phyloP scores from a whole-genome alignment of 2,888 invertebrate genomes.

The Orchesella flavescens region DNA sequence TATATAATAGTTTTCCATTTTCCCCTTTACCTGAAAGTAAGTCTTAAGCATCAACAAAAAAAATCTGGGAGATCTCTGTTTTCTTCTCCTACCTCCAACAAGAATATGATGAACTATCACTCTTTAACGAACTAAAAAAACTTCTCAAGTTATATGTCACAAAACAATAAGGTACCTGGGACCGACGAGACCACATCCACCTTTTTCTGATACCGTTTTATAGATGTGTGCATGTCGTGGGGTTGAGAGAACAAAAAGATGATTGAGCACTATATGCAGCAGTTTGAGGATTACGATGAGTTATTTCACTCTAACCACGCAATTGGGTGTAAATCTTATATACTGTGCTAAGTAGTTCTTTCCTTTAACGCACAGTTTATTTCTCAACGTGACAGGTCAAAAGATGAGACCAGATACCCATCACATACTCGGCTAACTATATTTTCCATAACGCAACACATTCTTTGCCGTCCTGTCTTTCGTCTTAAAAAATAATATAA shows the following conservation, averaged over 20 bases:
- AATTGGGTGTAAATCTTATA: constrained; percentile 4
- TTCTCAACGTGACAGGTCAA: constrained; percentile 68
- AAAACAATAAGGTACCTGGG: constrained; percentile 63
- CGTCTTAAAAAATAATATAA: constrained; percentile 25
- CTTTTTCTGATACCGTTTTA: constrained; percentile 14
- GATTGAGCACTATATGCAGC: constrained; percentile 56
- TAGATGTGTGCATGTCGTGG: not conserved
- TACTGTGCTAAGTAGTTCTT: constrained; percentile 46
- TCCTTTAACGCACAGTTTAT: constrained; percentile 19
- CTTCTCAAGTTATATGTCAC: constrained; percentile 64
- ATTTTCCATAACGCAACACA: not conserved
- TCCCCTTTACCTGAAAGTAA: constrained; percentile 57
- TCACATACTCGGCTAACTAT: constrained; percentile 24
- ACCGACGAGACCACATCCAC: constrained; percentile 31
- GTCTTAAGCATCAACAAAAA: constrained; percentile 16
- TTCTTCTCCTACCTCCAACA: not conserved
- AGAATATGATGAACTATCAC: constrained; percentile 59
- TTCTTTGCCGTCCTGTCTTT: not conserved
- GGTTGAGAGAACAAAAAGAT: constrained; percentile 42
- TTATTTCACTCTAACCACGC: constrained; percentile 15
- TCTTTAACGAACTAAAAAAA: constrained; percentile 61
- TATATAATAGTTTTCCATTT: not conserved
- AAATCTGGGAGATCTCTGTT: constrained; percentile 45
- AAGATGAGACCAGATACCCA: constrained; percentile 57
- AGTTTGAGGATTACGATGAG: constrained; percentile 21